Conservation (phyloP, 2,888 invertebrate species). For the Ochropleura leucogaster region DNA sequence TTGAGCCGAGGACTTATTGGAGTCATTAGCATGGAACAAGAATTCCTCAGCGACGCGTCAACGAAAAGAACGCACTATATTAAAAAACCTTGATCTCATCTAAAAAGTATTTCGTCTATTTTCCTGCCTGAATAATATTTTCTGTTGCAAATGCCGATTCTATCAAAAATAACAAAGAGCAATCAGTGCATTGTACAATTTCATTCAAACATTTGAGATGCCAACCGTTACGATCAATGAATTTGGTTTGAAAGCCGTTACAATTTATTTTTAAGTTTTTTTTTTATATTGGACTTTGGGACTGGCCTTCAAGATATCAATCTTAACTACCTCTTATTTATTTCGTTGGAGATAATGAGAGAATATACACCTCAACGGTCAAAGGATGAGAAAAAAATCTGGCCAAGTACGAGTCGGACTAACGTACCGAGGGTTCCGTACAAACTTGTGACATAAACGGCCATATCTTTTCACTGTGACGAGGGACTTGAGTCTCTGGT, state of each 20-base stretch:
- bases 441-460: too few relatives aligned
- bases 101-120: constrained; percentile 27
- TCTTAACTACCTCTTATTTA: constrained; percentile 42
- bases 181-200: constrained; percentile 14
- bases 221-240: constrained; percentile 16
- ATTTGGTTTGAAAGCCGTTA: constrained; percentile 53
- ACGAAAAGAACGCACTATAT: constrained; percentile 76
- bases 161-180: constrained; percentile 14
- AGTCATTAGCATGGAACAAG: constrained; percentile 82
- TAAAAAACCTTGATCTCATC: constrained; percentile 70
- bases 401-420: background rate
- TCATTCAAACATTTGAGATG: constrained; percentile 14
- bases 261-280: constrained; percentile 18
- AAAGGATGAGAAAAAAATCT: constrained; percentile 8
- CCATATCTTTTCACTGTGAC: too few relatives aligned
- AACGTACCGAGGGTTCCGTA: background rate
- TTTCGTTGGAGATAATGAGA: constrained; percentile 31
- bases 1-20: constrained; percentile 77
- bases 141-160: background rate
- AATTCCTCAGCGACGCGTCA: constrained; percentile 78
- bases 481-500: too few relatives aligned
- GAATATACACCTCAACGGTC: constrained; percentile 6
- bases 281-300: constrained; percentile 13
- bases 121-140: background rate
- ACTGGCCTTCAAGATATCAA: constrained; percentile 40